A percentile compares a stretch with the other conserved stretches of the same genome.
phyloP scores from a whole-genome alignment of 1,140 invertebrate species.

The Eupristina koningsbergeri region DNA sequence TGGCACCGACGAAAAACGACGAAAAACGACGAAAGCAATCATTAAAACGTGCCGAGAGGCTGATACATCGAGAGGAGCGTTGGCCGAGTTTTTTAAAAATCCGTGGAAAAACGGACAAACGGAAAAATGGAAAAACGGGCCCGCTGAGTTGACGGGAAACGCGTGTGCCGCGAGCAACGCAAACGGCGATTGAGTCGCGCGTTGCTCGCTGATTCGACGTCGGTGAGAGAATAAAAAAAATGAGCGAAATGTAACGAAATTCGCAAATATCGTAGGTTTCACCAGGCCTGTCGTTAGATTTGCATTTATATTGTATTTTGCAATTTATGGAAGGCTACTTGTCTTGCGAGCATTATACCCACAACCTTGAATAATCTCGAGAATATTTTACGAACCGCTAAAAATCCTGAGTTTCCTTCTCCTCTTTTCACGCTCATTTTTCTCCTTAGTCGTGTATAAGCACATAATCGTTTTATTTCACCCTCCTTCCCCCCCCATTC shows the following conservation, averaged over 20 bases:
- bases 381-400: conserved; percentile 37
- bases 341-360: conserved; percentile 20
- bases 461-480: neutral
- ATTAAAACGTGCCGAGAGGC: too few species aligned
- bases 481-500: neutral
- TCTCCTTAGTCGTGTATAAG: neutral
- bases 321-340: conserved; percentile 44
- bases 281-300: conserved; percentile 28
- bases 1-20: too few species aligned
- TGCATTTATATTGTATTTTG: conserved; percentile 48
- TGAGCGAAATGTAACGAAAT: neutral
- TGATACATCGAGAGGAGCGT: too few species aligned
- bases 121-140: too few species aligned
- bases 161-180: neutral
- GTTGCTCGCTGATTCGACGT: neutral
- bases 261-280: neutral
- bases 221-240: neutral
- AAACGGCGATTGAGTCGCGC: too few species aligned
- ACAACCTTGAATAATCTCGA: conserved; percentile 38
- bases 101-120: too few species aligned
- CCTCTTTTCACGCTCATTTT: conserved; percentile 16
- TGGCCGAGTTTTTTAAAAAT: too few species aligned
- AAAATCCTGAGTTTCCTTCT: conserved; percentile 2
- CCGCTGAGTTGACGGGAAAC: too few species aligned
- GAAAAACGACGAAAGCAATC: too few species aligned